Conservation (phyloP, 2,888 invertebrate species). For the Polia nebulosa region DNA sequence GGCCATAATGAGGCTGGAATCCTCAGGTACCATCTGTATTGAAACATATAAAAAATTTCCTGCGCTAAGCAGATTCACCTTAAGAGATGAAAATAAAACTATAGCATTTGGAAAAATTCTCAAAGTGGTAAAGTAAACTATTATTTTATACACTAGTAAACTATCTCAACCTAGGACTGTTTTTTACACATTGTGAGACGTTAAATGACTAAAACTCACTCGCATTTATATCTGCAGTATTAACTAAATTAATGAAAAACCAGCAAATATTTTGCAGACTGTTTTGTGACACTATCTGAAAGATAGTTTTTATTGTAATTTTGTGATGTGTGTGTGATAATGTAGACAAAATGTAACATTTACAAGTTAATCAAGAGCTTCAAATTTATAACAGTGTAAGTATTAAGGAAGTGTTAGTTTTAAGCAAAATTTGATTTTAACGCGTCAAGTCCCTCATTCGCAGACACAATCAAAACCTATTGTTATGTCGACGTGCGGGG, state of each 20-base stretch:
- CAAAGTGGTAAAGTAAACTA: constrained; percentile 16
- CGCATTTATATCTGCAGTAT: neutral
- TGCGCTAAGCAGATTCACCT: constrained; percentile 9
- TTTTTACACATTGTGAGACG: neutral
- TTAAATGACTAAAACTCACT: neutral
- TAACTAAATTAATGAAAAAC: neutral
- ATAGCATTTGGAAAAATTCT: constrained; percentile 29
- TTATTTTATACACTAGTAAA: no score
- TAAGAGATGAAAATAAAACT: constrained; percentile 76
- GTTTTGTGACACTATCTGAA: neutral
- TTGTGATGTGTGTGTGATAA: neutral
- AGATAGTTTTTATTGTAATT: neutral
- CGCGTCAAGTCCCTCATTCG: no score
- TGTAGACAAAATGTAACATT: neutral
- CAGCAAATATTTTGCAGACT: neutral
- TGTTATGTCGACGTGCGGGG: no score
- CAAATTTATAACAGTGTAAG: neutral
- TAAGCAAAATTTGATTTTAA: neutral
- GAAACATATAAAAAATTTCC: neutral
- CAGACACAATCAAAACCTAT: no score
- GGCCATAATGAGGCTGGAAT: constrained; percentile 23
- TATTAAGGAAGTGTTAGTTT: neutral
- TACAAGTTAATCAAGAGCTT: constrained; percentile 8
- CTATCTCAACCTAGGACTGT: neutral
- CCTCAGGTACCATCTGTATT: constrained; percentile 13